Evolutionary conservation across 2,113 vertebrate species (phyloP), one percentile per base, ranked within the genome.

Genomic region (Tachuris rubrigastra): DNA sequence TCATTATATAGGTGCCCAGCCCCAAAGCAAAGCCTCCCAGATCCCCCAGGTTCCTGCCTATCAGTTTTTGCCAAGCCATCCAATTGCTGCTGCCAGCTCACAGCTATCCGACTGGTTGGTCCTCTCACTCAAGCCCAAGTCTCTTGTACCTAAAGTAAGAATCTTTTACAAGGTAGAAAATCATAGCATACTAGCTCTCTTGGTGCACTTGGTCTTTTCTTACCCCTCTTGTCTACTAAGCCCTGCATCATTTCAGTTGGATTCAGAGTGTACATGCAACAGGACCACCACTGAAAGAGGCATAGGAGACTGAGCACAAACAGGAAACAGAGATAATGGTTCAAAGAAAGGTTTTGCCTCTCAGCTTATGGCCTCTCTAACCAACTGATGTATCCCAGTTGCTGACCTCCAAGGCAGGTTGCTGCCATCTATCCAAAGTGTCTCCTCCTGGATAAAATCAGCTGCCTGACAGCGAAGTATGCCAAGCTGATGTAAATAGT

Each of bases 91-190:
- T 86, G 89, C 86, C 83, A 95, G 68, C 94, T 92, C 89, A 89
- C 73, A 89, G 89, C 83, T 71, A 74, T 74, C 76, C 71, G 68
- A 90, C 90, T 83, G 68, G 92, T 93, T 95, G 80, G 52, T 86
- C 30, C 50, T 95, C 92, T 88, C 86, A 55, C 56, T 89, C 80
- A 42, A 74, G 42, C 8, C 24, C 41, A 85, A 31, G 39, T 56
- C 33, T 58, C 28, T 22, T n/a, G 46, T 25, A 63, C 59, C 88
- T 78, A 22, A 77, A 94, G 60, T 77, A 88, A 86, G 55, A 90
- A 74, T 63, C 33, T 92, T 84, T 55, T 84, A 90, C 60, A 81
- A 71, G 68, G 37, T 21, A 90, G 80, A 86, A 80, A 90, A 74
- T 86, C 90, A 94, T 10, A 90, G 39, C 59, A 71, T 20, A 39